Evolutionary conservation across 2,888 invertebrate genomes (phyloP).

Genomic region (Amiota mariae): DNA sequence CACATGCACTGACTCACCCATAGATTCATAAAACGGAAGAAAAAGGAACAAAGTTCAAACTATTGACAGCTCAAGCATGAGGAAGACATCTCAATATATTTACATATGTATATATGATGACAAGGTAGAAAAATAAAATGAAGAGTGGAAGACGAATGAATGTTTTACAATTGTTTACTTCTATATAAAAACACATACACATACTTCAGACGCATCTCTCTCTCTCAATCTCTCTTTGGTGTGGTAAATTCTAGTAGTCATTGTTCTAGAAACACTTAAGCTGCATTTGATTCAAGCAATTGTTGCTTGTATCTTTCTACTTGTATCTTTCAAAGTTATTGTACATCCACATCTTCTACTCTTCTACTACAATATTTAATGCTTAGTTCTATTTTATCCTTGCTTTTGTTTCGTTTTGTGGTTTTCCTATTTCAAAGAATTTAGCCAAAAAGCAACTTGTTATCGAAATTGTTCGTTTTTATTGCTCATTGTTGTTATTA

Average conservation of each 20-base stretch:
- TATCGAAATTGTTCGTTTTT: constrained; percentile 11
- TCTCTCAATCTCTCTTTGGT: neutral
- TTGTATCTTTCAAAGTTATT: neutral
- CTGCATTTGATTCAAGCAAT: constrained; percentile 1
- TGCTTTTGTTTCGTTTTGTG: constrained; percentile 19
- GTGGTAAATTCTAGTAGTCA: neutral
- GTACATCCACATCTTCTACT: neutral
- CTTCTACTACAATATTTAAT: neutral
- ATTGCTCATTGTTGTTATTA: too few relatives aligned
- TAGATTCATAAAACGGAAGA: neutral
- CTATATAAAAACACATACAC: too few relatives aligned
- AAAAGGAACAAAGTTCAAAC: constrained; percentile 3
- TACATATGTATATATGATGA: neutral
- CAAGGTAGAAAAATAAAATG: neutral
- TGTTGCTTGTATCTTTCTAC: constrained; percentile 15
- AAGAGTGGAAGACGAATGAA: neutral
- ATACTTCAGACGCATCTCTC: too few relatives aligned
- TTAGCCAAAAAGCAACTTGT: constrained; percentile 12
- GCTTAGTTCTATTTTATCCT: neutral
- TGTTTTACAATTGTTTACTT: too few relatives aligned
- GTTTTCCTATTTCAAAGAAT: constrained; percentile 15
- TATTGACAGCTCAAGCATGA: constrained; percentile 28
- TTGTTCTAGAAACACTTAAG: constrained; percentile 19
- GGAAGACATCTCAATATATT: neutral
- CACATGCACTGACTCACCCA: neutral